Evolutionary conservation across 2,888 invertebrate species (phyloP), one percentile per base, ranked within the genome.

Genomic region (Malachius bipustulatus): DNA sequence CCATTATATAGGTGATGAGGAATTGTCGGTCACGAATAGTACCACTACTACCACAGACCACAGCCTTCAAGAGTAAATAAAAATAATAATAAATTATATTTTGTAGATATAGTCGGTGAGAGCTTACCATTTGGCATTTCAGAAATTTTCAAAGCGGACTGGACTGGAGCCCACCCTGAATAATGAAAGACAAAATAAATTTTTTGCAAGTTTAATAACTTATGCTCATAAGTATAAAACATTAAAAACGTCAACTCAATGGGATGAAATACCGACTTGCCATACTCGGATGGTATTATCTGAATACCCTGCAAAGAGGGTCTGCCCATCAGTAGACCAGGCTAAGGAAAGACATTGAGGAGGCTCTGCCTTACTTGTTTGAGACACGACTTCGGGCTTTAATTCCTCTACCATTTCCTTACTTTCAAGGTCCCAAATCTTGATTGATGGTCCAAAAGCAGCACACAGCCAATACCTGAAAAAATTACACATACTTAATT

Each of bases 401-500:
- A 98, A 75, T 65, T 98, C 97, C 64, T 98, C 97, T 48, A 98
- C 96, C 76, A 96, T 90, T 63, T 93, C 90, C 74, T 98, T 98
- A 69, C 90, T 93, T 70, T 98, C 97, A 66, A 98, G 74, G 72
- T 99, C 97, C 97, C 97, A 98, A 62, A 98, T 97, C 70, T 94
- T 96, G 63, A 98, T 96, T 51, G 85, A 84, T 45, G 94, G 89
- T 52, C 97, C 97, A 56, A 89, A 96, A 13, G 98, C 98, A 57
- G 96, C 98, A 65, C 98, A 98, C 46, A 99, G 75, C 98, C 98
- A 98, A 61, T 98, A 98, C 59, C 62, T 62, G 34, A 2, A 52
- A 47, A 32, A 38, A 32, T 30, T 33, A 37, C 36, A 35, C 15
- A 34, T 14, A 13, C 4, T 12, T 9, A 28, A n/a, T n/a, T n/a